phyloP scores from a whole-genome alignment of 1,140 invertebrate species.

The Stenopsyche tienmushanensis region DNA sequence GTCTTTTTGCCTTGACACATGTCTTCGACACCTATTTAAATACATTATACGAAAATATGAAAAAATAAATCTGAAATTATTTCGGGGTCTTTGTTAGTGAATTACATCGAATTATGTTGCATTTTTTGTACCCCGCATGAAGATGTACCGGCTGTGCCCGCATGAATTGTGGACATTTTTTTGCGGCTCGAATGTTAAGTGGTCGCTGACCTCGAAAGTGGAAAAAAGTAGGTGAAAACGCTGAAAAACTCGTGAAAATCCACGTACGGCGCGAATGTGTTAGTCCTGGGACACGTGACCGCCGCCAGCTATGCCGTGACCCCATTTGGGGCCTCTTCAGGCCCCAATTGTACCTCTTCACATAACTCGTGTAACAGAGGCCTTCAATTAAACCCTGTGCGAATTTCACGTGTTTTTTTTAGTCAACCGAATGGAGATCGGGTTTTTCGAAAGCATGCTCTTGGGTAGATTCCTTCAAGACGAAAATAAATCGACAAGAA shows the following conservation, averaged over 20 bases:
- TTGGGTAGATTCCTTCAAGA: too few species aligned
- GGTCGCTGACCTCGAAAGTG: conserved; percentile 9
- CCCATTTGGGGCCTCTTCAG: conserved; percentile 8
- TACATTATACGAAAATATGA: too few species aligned
- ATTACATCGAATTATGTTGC: too few species aligned
- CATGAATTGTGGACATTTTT: conserved; percentile 16
- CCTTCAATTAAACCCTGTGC: conserved; percentile 9
- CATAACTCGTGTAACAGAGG: conserved; percentile 11
- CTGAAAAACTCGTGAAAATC: not conserved
- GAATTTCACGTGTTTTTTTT: not conserved
- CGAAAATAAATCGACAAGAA: too few species aligned
- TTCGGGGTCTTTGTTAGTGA: too few species aligned
- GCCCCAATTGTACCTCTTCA: conserved; percentile 7
- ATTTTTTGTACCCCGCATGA: too few species aligned
- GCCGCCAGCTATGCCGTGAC: not conserved
- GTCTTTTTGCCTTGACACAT: too few species aligned
- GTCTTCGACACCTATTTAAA: too few species aligned
- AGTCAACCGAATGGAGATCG: not conserved
- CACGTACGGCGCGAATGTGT: not conserved
- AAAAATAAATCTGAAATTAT: too few species aligned
- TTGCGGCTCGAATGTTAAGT: conserved; percentile 13
- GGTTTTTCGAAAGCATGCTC: too few species aligned
- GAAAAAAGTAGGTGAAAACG: conserved; percentile 12
- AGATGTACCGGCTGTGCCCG: not conserved
- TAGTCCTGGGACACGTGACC: not conserved